Percentiles rank a stretch among this genome's conserved stretches.
Conservation (phyloP, 1,140 invertebrate species). For the Tetranychus urticae region DNA sequence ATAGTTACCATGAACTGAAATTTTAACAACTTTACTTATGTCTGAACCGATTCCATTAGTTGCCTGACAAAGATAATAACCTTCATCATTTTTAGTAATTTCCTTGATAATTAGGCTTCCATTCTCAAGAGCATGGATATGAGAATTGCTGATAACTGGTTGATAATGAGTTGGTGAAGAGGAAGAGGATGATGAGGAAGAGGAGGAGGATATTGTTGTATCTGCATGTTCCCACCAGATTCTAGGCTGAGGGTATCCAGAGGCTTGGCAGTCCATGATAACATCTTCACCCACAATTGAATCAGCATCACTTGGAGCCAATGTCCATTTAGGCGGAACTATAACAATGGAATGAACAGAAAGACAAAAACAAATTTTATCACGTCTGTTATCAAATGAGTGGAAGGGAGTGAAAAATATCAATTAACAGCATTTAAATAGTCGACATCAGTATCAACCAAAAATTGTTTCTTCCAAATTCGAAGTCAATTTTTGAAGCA, state of each 20-base stretch:
- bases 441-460: too few relatives aligned
- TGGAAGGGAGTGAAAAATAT: background rate
- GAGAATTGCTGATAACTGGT: conserved; percentile 15
- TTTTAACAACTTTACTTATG: conserved; percentile 24
- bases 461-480: too few relatives aligned
- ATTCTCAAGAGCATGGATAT: conserved; percentile 20
- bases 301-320: conserved; percentile 61
- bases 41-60: conserved; percentile 24
- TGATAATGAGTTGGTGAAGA: conserved; percentile 8
- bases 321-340: conserved; percentile 75
- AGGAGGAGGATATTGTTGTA: background rate
- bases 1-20: conserved; percentile 23
- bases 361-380: background rate
- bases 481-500: too few relatives aligned
- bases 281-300: conserved; percentile 59
- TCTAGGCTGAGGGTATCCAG: conserved; percentile 17
- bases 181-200: background rate
- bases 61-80: conserved; percentile 21
- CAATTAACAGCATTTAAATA: too few relatives aligned
- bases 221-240: conserved; percentile 24
- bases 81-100: conserved; percentile 19
- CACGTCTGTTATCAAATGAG: background rate
- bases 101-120: conserved; percentile 22
- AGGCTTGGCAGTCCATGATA: conserved; percentile 43
- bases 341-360: background rate